A percentile compares a stretch with the other conserved stretches of the same genome.
Evolutionary conservation across 2,888 invertebrate species (phyloP).

Genomic region (Chalcis sispes): DNA sequence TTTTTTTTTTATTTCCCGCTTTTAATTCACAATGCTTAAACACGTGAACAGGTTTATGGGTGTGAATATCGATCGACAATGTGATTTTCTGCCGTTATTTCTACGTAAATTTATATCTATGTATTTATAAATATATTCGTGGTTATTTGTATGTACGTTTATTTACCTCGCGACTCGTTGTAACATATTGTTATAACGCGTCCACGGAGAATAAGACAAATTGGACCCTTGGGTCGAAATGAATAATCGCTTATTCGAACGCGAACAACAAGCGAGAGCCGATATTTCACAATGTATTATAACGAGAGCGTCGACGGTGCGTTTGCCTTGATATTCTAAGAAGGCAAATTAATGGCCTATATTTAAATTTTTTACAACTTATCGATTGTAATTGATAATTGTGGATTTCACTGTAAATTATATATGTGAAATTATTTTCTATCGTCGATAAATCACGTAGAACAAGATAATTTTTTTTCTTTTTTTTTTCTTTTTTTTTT

Average conservation of each 20-base stretch:
- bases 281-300: neutral
- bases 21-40: no score
- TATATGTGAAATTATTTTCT: no score
- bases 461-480: no score
- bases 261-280: neutral
- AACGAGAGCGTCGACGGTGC: neutral
- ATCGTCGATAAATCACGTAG: no score
- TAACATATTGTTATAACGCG: no score
- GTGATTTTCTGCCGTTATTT: neutral
- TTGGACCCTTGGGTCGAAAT: constrained; percentile 19
- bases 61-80: no score
- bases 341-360: neutral
- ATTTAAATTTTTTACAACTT: neutral
- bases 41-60: no score
- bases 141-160: neutral
- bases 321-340: constrained; percentile 4
- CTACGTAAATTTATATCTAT: no score
- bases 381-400: neutral
- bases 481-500: no score
- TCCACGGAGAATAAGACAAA: constrained; percentile 12
- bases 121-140: no score
- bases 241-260: neutral
- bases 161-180: no score
- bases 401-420: no score
- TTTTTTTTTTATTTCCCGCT: neutral